Conservation (phyloP, 2,888 invertebrate genomes). For the Carterocephalus palaemon region DNA sequence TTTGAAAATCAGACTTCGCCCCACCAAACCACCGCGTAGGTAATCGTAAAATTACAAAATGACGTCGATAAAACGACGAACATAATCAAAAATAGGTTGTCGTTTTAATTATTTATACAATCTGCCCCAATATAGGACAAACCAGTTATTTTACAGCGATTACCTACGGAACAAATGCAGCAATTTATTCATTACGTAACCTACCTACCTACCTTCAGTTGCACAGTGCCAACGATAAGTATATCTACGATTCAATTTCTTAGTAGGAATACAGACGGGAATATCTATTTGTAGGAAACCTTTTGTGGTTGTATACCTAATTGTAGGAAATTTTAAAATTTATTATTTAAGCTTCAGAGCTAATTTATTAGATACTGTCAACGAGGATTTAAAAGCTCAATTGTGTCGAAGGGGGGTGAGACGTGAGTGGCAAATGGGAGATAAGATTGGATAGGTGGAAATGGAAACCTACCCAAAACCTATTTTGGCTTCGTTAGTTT, state of each 20-base stretch:
- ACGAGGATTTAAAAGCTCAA: slow-evolving; percentile 9
- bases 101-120: slow-evolving; percentile 18
- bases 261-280: too few species aligned
- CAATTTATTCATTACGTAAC: slow-evolving; percentile 28
- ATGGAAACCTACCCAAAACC: too few species aligned
- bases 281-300: too few species aligned
- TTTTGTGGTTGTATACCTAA: too few species aligned
- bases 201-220: too few species aligned
- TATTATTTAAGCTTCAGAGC: slow-evolving; percentile 9
- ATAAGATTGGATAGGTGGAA: too few species aligned
- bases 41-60: slow-evolving; percentile 9
- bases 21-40: not conserved
- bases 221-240: too few species aligned
- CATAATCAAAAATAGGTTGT: slow-evolving; percentile 1
- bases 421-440: too few species aligned
- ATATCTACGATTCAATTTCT: too few species aligned
- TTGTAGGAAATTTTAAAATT: slow-evolving; percentile 7
- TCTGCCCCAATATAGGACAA: slow-evolving; percentile 3
- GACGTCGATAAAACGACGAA: not conserved
- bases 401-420: too few species aligned
- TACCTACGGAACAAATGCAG: slow-evolving; percentile 25
- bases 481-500: too few species aligned
- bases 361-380: slow-evolving; percentile 4
- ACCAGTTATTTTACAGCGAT: slow-evolving; percentile 28
- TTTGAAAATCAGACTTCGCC: not conserved